Evolutionary conservation across 2,888 invertebrate species (phyloP).

Genomic region (Drosophila atroscutellata): DNA sequence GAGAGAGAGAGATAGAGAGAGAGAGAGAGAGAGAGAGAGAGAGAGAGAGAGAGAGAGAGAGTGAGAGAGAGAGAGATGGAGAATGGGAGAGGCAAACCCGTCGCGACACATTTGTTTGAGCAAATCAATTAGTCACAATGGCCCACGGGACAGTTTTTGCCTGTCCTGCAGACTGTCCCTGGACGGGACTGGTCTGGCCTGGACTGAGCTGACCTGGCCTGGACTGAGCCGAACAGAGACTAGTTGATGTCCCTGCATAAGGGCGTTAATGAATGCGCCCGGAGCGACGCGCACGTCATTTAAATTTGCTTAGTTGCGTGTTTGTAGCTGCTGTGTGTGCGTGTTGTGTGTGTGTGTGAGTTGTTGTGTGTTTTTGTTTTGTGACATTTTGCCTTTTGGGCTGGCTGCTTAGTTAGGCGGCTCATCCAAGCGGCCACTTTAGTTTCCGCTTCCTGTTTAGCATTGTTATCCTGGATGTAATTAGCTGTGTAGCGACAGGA

Average conservation of each 20-base stretch:
- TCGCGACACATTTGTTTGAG: conserved; percentile 56
- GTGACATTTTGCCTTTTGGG: conserved; percentile 51
- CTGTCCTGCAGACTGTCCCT: conserved; percentile 21
- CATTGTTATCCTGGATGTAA: conserved; percentile 70
- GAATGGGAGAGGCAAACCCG: conserved; percentile 14
- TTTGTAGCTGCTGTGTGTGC: neutral
- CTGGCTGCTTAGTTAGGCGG: conserved; percentile 56
- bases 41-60: neutral
- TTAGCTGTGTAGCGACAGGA: conserved; percentile 65
- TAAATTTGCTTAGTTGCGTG: conserved; percentile 76
- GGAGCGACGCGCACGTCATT: conserved; percentile 69
- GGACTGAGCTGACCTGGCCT: conserved; percentile 21
- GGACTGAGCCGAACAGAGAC: conserved; percentile 18
- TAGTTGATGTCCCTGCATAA: conserved; percentile 48
- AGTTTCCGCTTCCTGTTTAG: conserved; percentile 75
- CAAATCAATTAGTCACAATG: conserved; percentile 76
- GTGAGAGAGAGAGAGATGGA: too few species aligned
- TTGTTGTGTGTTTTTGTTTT: conserved; percentile 21
- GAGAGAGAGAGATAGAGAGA: neutral
- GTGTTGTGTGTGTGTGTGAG: conserved; percentile 28
- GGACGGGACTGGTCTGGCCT: conserved; percentile 17
- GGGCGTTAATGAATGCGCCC: conserved; percentile 79
- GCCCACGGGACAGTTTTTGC: conserved; percentile 56
- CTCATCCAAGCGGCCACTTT: conserved; percentile 63
- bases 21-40: conserved; percentile 2